phyloP scores from a whole-genome alignment of 2,888 invertebrate species.

The Campoletis raptor region DNA sequence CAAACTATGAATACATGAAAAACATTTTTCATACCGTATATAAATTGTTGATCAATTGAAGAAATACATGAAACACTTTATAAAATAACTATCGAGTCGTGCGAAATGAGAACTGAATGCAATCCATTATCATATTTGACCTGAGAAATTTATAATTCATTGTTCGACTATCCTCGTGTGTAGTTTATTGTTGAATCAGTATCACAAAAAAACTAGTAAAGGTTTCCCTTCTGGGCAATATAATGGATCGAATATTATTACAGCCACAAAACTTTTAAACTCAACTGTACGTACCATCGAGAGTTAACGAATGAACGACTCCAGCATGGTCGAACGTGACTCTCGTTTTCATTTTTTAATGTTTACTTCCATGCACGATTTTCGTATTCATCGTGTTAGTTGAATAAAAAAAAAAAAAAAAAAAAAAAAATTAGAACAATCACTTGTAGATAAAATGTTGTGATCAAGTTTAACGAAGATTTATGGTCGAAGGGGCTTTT shows the following conservation, averaged over 20 bases:
- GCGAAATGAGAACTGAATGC: slow-evolving; percentile 33
- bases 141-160: slow-evolving; percentile 60
- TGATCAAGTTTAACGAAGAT: slow-evolving; percentile 52
- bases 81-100: slow-evolving; percentile 46
- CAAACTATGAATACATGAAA: slow-evolving; percentile 3
- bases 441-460: slow-evolving; percentile 36
- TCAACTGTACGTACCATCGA: slow-evolving; percentile 47
- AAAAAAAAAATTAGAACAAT: slow-evolving; percentile 36
- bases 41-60: background rate
- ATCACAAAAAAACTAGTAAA: slow-evolving; percentile 10
- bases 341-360: slow-evolving; percentile 51
- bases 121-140: slow-evolving; percentile 53
- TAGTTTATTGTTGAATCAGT: slow-evolving; percentile 38
- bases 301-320: slow-evolving; percentile 31
- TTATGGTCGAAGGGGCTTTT: slow-evolving; percentile 28
- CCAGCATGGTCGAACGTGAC: slow-evolving; percentile 61
- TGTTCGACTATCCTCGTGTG: slow-evolving; percentile 44
- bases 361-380: slow-evolving; percentile 61
- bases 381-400: slow-evolving; percentile 34
- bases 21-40: background rate
- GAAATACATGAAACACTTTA: background rate
- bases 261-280: slow-evolving; percentile 20
- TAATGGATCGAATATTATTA: background rate
- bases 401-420: slow-evolving; percentile 21
- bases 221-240: background rate